phyloP scores from a whole-genome alignment of 2,113 vertebrate species.

The Xiphophorus couchianus region DNA sequence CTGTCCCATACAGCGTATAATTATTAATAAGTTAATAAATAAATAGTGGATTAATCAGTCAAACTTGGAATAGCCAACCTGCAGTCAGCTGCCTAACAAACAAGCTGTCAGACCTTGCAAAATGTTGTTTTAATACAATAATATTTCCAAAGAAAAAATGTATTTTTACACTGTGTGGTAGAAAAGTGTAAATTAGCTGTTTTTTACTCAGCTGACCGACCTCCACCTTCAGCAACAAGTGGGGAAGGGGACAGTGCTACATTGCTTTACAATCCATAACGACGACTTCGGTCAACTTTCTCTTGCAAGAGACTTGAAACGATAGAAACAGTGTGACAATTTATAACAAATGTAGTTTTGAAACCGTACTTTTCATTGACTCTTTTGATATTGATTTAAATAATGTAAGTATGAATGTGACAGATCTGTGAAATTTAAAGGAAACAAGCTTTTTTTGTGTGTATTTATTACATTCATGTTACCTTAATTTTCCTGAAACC shows the following conservation, averaged over 20 bases:
- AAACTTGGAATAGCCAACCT: background rate
- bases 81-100: background rate
- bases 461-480: conserved; percentile 24
- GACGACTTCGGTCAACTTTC: background rate
- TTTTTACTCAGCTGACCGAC: too few species aligned
- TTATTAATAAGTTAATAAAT: too few species aligned
- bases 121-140: background rate
- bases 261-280: background rate
- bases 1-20: too few species aligned
- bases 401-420: background rate
- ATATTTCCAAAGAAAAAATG: too few species aligned
- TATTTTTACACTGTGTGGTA: background rate
- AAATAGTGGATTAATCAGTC: too few species aligned
- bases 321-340: background rate
- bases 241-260: background rate
- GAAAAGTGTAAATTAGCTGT: background rate
- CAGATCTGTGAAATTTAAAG: background rate
- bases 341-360: background rate
- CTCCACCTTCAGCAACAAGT: background rate
- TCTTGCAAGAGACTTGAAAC: background rate
- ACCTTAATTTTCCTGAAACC: conserved; percentile 35
- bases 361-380: background rate
- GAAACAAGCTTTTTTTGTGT: background rate
- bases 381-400: background rate
- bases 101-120: background rate